These are phyloP conservation scores for Pemphigus obesinymphae DNA, from an alignment of 1,140 invertebrate species.

Conservation along the genomic window DNA sequence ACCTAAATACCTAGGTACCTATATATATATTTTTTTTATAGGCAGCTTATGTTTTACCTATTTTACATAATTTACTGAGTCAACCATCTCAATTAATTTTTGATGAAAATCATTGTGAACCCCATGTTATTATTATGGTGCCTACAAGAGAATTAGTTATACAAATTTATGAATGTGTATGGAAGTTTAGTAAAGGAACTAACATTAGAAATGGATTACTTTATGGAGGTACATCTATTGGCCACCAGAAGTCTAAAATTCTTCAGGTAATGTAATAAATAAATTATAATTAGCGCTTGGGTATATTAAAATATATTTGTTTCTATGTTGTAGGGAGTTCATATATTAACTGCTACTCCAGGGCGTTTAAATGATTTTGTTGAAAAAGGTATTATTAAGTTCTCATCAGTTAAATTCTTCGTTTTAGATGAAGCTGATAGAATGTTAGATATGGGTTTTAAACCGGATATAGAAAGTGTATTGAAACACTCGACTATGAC, in stretches of 20 bases:
- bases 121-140: conserved; percentile 49
- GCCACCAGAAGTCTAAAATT: conserved; percentile 8
- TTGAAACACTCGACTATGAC: conserved; percentile 71
- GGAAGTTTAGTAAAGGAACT: conserved; percentile 75
- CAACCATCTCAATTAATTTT: neutral
- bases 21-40: conserved; percentile 18
- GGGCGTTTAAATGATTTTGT: conserved; percentile 86
- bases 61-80: conserved; percentile 62
- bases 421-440: conserved; percentile 94
- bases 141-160: conserved; percentile 87
- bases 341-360: conserved; percentile 90
- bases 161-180: conserved; percentile 80
- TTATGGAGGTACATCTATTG: conserved; percentile 77
- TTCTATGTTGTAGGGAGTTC: conserved; percentile 63
- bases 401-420: conserved; percentile 69
- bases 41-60: conserved; percentile 87
- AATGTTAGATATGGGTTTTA: conserved; percentile 92
- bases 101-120: conserved; percentile 16
- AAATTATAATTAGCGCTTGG: neutral
- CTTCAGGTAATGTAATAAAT: neutral
- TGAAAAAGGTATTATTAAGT: conserved; percentile 64
- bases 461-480: conserved; percentile 69
- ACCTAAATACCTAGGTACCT: no score
- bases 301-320: neutral
- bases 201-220: conserved; percentile 66